A percentile compares a stretch with the other conserved stretches of the same genome.
Conservation (phyloP, 2,113 vertebrate species). For the Menura novaehollandiae region DNA sequence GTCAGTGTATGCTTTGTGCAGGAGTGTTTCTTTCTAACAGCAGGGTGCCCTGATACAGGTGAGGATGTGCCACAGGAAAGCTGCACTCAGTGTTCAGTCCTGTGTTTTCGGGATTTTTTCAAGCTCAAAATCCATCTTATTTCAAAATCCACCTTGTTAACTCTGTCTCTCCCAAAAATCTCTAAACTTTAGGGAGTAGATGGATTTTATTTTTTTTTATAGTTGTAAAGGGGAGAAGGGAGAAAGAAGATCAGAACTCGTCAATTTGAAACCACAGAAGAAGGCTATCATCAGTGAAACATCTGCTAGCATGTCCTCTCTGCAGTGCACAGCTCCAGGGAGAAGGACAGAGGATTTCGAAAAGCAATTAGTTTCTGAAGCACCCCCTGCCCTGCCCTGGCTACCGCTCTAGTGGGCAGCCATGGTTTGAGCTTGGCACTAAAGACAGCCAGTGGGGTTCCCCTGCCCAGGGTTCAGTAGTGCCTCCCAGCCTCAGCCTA, state of each 20-base stretch:
- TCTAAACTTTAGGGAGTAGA: background rate
- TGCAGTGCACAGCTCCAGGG: background rate
- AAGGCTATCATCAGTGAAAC: background rate
- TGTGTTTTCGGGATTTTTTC: background rate
- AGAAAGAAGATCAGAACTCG: background rate
- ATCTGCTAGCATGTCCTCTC: background rate
- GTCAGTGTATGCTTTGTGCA: background rate
- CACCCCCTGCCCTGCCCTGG: background rate
- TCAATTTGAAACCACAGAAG: background rate
- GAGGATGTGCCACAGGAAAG: background rate
- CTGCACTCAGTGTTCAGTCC: background rate
- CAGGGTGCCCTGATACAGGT: background rate
- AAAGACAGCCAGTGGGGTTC: background rate
- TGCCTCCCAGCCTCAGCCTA: background rate
- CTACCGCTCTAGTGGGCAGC: background rate
- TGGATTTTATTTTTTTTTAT: background rate
- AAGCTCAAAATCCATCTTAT: background rate
- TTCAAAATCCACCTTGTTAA: background rate
- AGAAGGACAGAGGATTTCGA: background rate
- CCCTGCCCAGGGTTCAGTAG: background rate
- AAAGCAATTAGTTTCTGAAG: background rate
- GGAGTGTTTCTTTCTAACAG: slow-evolving; percentile 3
- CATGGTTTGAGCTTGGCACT: background rate
- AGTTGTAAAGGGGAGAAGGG: background rate
- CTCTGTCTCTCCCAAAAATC: background rate